A percentile compares a stretch with the other conserved stretches of the same genome.
These are phyloP conservation scores for Lepeophtheirus nordmannii DNA, from an alignment of 2,888 invertebrate genomes.

Conservation along the genomic window DNA sequence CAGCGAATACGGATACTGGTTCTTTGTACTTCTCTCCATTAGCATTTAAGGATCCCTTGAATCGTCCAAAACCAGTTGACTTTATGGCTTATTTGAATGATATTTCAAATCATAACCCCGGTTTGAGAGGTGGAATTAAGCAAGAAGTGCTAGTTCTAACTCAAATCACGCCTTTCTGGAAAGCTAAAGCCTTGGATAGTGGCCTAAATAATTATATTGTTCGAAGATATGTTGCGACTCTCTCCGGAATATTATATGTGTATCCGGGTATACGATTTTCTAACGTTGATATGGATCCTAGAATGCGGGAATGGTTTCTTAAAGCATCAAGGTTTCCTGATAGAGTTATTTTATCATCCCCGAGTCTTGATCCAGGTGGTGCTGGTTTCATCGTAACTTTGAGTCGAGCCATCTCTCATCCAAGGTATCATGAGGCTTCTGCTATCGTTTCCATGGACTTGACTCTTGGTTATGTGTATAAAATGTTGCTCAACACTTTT, in stretches of 20 bases:
- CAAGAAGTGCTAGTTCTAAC: neutral
- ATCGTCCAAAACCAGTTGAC: neutral
- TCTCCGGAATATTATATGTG: neutral
- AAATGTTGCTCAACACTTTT: conserved; percentile 8
- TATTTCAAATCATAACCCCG: neutral
- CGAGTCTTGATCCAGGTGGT: conserved; percentile 12
- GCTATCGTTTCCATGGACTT: conserved; percentile 12
- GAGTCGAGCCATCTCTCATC: neutral
- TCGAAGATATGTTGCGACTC: conserved; percentile 13
- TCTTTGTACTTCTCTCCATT: neutral
- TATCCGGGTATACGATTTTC: conserved; percentile 14
- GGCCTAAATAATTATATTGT: conserved; percentile 15
- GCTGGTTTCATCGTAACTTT: conserved; percentile 23
- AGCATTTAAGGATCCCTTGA: conserved; percentile 3
- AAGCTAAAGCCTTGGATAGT: neutral
- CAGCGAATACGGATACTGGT: conserved; percentile 9
- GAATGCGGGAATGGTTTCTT: conserved; percentile 11
- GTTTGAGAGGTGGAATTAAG: neutral
- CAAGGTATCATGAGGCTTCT: neutral
- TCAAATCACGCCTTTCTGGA: neutral
- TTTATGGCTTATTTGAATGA: neutral
- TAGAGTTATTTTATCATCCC: conserved; percentile 10
- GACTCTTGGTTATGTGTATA: conserved; percentile 16
- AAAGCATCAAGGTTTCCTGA: neutral
- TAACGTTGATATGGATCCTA: conserved; percentile 5